Evolutionary conservation across 2,113 vertebrate genomes (phyloP).

Genomic region (Sylvilagus bachmani): DNA sequence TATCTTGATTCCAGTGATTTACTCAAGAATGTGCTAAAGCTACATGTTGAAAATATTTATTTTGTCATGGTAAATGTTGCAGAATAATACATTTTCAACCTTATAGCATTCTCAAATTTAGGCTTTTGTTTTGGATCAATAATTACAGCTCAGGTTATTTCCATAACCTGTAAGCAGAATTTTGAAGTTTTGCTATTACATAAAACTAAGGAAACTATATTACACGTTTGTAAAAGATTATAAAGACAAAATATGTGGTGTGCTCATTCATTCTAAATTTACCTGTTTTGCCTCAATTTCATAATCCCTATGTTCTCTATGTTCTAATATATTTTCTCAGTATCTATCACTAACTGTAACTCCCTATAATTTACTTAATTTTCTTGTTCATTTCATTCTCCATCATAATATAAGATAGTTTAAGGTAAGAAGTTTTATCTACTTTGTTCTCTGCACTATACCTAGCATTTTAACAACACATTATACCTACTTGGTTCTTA

Average conservation of each 20-base stretch:
- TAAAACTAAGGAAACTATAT: neutral
- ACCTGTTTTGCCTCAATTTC: neutral
- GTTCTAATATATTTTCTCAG: neutral
- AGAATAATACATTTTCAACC: neutral
- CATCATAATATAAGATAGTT: neutral
- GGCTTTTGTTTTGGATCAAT: neutral
- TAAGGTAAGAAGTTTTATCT: neutral
- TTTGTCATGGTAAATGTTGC: neutral
- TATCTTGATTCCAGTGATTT: slow-evolving; percentile 33
- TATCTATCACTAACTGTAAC: neutral
- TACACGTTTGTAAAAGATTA: neutral
- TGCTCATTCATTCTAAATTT: neutral
- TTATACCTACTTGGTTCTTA: neutral
- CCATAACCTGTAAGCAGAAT: neutral
- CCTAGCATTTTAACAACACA: neutral
- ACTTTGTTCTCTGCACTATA: neutral
- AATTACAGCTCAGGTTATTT: neutral
- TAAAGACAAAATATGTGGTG: neutral
- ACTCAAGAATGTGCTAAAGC: neutral
- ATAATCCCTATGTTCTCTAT: neutral
- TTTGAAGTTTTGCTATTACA: neutral
- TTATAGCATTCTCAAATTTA: neutral
- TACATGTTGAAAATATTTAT: slow-evolving; percentile 5
- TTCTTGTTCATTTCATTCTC: neutral
- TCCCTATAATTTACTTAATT: neutral